phyloP scores from a whole-genome alignment of 2,797 vertebrate genomes.

The Glossophaga mutica region DNA sequence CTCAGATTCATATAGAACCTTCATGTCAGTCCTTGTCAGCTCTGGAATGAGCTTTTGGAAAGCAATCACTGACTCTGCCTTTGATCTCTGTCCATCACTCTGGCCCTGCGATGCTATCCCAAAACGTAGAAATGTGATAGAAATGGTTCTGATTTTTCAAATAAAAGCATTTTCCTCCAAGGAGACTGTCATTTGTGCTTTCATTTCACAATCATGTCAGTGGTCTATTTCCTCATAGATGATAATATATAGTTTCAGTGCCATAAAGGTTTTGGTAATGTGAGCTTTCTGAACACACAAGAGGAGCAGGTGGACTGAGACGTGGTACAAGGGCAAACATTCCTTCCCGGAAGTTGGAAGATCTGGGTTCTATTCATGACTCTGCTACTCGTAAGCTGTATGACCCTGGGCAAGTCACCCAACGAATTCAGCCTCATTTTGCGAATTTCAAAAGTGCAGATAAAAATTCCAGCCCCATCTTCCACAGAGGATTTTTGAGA shows the following conservation, averaged over 20 bases:
- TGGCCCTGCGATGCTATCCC: neutral
- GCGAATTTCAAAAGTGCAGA: neutral
- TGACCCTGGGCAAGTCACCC: neutral
- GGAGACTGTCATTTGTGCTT: neutral
- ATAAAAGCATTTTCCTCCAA: neutral
- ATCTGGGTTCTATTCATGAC: neutral
- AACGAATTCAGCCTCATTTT: neutral
- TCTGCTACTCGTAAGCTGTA: neutral
- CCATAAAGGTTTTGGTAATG: slow-evolving; percentile 47
- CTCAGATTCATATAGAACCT: neutral
- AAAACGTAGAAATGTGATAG: slow-evolving; percentile 16
- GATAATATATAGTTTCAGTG: slow-evolving; percentile 53
- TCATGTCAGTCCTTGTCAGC: neutral
- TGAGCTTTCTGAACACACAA: slow-evolving; percentile 38
- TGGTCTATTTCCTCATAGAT: neutral
- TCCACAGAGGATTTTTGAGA: neutral
- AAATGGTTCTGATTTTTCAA: slow-evolving; percentile 53
- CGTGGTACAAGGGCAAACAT: neutral
- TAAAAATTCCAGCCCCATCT: neutral
- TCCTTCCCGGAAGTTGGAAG: neutral
- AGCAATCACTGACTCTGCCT: neutral
- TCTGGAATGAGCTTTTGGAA: neutral
- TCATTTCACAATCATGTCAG: slow-evolving; percentile 63
- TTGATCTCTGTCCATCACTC: neutral
- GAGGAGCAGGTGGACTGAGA: neutral